phyloP scores from a whole-genome alignment of 2,113 vertebrate genomes.

The Ophiodon elongatus region DNA sequence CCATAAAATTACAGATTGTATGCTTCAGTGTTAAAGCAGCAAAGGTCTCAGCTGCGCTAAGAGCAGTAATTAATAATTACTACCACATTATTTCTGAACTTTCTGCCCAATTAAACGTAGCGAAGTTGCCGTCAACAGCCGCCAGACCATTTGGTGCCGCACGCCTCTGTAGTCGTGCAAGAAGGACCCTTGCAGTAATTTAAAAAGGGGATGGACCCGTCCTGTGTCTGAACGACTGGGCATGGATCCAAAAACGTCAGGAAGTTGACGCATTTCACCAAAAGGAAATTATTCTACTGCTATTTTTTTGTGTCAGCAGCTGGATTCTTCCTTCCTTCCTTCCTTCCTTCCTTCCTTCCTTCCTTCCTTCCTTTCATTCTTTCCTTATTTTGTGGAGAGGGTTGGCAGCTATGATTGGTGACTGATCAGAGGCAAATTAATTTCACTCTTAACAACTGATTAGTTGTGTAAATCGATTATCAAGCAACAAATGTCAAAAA shows the following conservation, averaged over 20 bases:
- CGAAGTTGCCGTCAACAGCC: neutral
- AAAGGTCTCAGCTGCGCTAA: neutral
- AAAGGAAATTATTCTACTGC: neutral
- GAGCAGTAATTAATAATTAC: constrained; percentile 7
- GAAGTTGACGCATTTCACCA: neutral
- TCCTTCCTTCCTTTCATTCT: neutral
- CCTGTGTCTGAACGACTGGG: neutral
- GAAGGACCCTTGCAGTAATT: neutral
- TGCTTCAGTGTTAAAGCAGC: neutral
- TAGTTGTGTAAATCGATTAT: neutral
- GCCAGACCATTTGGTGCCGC: too few species aligned
- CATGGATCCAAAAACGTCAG: constrained; percentile 5
- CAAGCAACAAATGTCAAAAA: neutral
- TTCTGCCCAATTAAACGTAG: neutral
- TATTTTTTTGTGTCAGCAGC: neutral
- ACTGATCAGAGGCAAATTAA: neutral
- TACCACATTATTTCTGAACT: neutral
- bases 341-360: neutral
- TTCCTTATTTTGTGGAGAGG: neutral
- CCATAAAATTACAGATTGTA: neutral
- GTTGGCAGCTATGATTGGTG: neutral
- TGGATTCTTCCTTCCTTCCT: neutral
- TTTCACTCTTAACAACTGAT: neutral
- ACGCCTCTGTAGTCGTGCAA: neutral
- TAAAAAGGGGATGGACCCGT: neutral